Base-by-base conservation (phyloP, 2,113 vertebrate genomes). In the Glaucidium brasilianum region DNA sequence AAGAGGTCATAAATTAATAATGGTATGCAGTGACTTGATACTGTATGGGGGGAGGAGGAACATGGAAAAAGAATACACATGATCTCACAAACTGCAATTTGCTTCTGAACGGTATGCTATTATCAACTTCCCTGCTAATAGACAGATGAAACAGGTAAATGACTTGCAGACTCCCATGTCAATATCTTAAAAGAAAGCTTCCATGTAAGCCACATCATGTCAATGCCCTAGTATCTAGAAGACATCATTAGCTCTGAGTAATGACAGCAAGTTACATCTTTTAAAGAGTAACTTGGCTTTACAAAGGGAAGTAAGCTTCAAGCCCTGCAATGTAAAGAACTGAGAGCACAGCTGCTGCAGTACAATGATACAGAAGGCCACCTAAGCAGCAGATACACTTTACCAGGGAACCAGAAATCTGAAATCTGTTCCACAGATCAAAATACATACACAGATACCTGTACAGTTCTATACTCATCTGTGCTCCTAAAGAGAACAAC, bases 1-100 rank as follows among this genome's bases (percentile, higher is more conserved):
- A 95, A 92, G 93, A 93, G 45, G 79, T 37, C 78, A 95, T 96
- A 91, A 94, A 97, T 96, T 90, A 71, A 63, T 96, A 80, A 94
- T 15, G 29, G 39, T 45, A 68, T 35, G 35, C 47, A 87, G 60
- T 50, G 66, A 96, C 82, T 84, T 71, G 76, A 96, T 73, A 76
- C 56, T n/a, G 34, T 13, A 63, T 17, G 17, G 18, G 17, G 23
- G 12, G 62, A 41, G 34, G 35, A 41, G 15, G 41, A 77, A 60
- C 41, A 29, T 37, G 43, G 52, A 82, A 92, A 94, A 91, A 72
- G 73, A 94, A 95, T 11, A 85, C 14, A 30, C 4, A 14, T 12
- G 5, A 32, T 52, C 45, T 52, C 82, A 9, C 12, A 7, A 88
- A 82, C 2, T 84, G 16, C 56, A 87, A 16, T 39, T 85, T 60